Evolutionary conservation across 2,113 vertebrate species (phyloP), one percentile per base, ranked within the genome.

Genomic region (Actinemys pallida): DNA sequence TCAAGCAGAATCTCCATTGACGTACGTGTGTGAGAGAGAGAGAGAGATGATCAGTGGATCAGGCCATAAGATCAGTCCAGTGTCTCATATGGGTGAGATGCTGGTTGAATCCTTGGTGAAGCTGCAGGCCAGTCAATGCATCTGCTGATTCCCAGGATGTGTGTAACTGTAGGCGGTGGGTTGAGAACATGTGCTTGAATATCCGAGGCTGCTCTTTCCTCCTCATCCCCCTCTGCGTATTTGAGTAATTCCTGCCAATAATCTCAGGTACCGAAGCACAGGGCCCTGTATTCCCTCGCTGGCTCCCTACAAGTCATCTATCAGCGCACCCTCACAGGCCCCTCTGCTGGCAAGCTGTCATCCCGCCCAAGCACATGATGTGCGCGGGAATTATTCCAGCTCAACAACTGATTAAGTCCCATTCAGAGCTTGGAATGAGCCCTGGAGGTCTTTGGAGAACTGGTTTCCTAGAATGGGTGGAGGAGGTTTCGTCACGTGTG

Each of bases 21-120:
- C 79, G 78, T 24, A 76, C 1, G 20, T 88, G n/a, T 62, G 2
- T 57, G 29, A 89, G 20, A 56, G 49, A 49, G 49, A 49, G 49
- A 49, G 49, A 49, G 49, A 49, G 10, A 49, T 8, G 45, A 47
- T 72, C 22, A 3, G 0, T 59, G n/a, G 39, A 35, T 94, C 24
- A n/a, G 4, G 65, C 19, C 35, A 69, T 19, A 72, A 72, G 4
- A 72, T 17, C 2, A 72, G 65, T 20, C 8, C 35, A 5, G 65
- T 72, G 20, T 72, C 62, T 42, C 57, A 39, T 87, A 69, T 0
- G 79, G 2, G 0, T 49, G 52, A 90, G 85, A 53, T 49, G 10
- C 0, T 0, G 59, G 72, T 42, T 47, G 52, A 88, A 3, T 50
- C 45, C 57, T 84, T 79, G 0, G 0, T 93, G 86, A 50, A 93